Evolutionary conservation across 2,113 vertebrate genomes (phyloP).

Genomic region (Lynx canadensis): DNA sequence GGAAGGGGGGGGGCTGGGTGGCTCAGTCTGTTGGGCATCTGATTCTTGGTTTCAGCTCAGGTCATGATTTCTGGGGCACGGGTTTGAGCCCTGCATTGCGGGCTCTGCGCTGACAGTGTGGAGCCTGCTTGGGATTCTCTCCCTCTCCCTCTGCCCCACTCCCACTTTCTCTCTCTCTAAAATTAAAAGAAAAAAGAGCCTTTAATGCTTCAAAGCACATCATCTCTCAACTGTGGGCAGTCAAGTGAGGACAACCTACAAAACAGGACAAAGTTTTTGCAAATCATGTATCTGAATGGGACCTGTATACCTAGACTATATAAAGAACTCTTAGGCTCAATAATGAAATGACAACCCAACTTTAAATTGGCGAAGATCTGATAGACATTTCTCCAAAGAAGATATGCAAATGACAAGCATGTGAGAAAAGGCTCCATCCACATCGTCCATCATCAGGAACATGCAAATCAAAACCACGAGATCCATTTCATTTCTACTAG

Average conservation of each 20-base stretch:
- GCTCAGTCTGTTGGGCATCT: no score
- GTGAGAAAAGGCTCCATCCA: neutral
- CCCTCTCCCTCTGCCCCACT: no score
- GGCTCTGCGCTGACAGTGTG: no score
- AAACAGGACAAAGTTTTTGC: no score
- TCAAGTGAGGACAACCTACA: neutral
- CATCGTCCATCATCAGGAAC: neutral
- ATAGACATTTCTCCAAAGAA: no score
- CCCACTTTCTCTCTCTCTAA: no score
- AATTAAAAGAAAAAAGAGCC: neutral
- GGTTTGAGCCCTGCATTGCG: no score
- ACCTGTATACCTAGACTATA: neutral
- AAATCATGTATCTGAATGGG: neutral
- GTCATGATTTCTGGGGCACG: no score
- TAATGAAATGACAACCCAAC: neutral
- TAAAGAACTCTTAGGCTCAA: neutral
- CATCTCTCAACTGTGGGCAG: neutral
- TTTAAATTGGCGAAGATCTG: neutral
- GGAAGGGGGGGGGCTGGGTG: no score
- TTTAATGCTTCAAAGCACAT: neutral
- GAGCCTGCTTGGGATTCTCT: no score
- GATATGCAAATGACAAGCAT: no score
- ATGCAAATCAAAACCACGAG: neutral
- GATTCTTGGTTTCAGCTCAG: no score
- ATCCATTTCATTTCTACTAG: neutral